Evolutionary conservation across 2,113 vertebrate species (phyloP).

Genomic region (Donacobius atricapilla): DNA sequence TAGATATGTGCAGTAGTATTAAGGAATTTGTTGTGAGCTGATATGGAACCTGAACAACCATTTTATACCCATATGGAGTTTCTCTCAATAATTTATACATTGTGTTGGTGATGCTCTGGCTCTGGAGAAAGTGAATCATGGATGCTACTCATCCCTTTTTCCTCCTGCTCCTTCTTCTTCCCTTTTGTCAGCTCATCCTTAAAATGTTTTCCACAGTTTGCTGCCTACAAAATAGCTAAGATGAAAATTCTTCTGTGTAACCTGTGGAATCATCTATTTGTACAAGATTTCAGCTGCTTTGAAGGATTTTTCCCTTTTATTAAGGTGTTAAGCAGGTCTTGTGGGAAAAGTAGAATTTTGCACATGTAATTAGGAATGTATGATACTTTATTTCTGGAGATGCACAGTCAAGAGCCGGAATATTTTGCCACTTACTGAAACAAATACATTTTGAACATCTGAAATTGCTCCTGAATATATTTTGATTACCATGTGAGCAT

Average conservation of each 20-base stretch:
- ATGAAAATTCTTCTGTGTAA: not conserved
- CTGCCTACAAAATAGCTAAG: not conserved
- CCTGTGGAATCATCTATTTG: not conserved
- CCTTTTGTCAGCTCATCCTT: not conserved
- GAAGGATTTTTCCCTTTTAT: not conserved
- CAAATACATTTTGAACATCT: not conserved
- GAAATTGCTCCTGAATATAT: slow-evolving; percentile 6
- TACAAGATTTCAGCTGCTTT: not conserved
- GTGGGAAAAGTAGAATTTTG: not conserved
- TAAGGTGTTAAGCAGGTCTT: not conserved
- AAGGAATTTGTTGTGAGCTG: not conserved
- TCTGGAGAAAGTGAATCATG: not conserved
- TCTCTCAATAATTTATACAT: not conserved
- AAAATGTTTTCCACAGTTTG: not conserved
- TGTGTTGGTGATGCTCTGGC: not conserved
- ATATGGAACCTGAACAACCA: not conserved
- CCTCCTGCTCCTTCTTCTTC: not conserved
- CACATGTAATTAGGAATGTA: not conserved
- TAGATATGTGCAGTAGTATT: not conserved
- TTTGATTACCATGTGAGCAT: not conserved
- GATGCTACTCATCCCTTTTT: not conserved
- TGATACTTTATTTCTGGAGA: not conserved
- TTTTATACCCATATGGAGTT: not conserved
- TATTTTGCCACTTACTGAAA: slow-evolving; percentile 13
- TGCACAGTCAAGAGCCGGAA: not conserved